Percentiles rank a stretch among this genome's conserved stretches.
phyloP scores from a whole-genome alignment of 2,113 vertebrate species.

The Tachycineta bicolor region DNA sequence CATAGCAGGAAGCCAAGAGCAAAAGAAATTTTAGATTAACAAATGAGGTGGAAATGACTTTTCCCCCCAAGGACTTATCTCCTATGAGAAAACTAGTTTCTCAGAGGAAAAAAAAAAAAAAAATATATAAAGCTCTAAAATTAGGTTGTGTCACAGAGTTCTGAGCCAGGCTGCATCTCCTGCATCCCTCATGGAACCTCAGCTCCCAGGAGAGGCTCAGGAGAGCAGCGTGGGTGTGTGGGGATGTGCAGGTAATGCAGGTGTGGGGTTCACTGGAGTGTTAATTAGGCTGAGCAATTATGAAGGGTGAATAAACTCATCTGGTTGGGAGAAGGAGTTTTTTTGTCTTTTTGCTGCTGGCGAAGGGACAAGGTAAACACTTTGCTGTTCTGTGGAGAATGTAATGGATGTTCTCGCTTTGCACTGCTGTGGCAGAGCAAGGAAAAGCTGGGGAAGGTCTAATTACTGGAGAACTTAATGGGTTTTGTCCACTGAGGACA shows the following conservation, averaged over 20 bases:
- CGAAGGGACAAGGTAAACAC: not conserved
- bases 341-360: not conserved
- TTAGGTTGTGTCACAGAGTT: conserved; percentile 7
- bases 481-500: not conserved
- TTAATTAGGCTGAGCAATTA: conserved; percentile 28
- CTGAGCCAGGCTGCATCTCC: conserved; percentile 23
- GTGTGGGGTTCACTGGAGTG: not conserved
- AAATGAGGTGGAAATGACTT: conserved; percentile 64
- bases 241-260: not conserved
- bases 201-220: not conserved
- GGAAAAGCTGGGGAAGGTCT: not conserved
- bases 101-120: not conserved
- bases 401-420: not conserved
- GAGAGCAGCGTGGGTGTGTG: not conserved
- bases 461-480: not conserved
- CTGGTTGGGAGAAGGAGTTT: not conserved
- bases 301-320: not conserved
- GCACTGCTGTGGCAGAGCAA: not conserved
- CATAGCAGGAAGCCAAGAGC: conserved; percentile 55
- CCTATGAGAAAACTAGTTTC: conserved; percentile 42
- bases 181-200: not conserved
- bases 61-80: conserved; percentile 40
- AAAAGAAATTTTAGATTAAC: conserved; percentile 63
- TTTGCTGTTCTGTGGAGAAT: not conserved
- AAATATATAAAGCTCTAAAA: conserved; percentile 1